Base-by-base conservation (phyloP, 2,797 vertebrate genomes). In the Moxostoma hubbsi region DNA sequence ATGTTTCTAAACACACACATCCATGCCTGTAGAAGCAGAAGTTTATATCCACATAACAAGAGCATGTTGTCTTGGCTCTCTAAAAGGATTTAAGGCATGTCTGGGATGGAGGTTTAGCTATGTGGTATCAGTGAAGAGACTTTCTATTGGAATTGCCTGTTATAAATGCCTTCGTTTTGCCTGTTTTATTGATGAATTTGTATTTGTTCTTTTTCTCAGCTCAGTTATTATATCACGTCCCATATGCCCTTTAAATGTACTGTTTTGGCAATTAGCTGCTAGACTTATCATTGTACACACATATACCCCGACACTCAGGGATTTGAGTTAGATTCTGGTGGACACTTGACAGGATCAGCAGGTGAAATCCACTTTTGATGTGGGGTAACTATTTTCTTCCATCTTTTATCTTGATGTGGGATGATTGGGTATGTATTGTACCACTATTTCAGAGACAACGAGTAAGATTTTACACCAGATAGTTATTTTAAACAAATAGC, bases 331-430 rank as follows among this genome's bases (percentile, higher is more conserved):
- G 81, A 89, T 88, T 86, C 83, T 91, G 59, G 89, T 89, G 77
- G 90, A 91, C 91, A 90, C 84, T 70, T 82, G 86, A 86, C 86
- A 83, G 91, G 91, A 92, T 93, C 91, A 93, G 90, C 87, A 85
- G 74, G 89, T 92, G 91, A 93, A 91, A 93, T 92, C 36, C 36
- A 36, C 36, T 36, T 36, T 36, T 36, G 36, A 36, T 36, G 36
- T 36, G 36, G 36, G 36, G 36, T 36, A 36, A 36, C 36, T 36
- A 4, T 36, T 36, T 24, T 36, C 36, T 36, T 36, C 36, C 36
- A 36, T 36, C 36, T 36, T 3, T 36, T 58, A 58, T 47, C 43
- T 71, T 58, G n/a, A 47, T 9, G 5, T 13, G 36, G 36, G 36
- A 36, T 36, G 36, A 36, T 36, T 36, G 36, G 36, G 36, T 36